These are phyloP conservation scores for Etheostoma spectabile DNA, from an alignment of 2,113 vertebrate genomes.

Conservation along the genomic window DNA sequence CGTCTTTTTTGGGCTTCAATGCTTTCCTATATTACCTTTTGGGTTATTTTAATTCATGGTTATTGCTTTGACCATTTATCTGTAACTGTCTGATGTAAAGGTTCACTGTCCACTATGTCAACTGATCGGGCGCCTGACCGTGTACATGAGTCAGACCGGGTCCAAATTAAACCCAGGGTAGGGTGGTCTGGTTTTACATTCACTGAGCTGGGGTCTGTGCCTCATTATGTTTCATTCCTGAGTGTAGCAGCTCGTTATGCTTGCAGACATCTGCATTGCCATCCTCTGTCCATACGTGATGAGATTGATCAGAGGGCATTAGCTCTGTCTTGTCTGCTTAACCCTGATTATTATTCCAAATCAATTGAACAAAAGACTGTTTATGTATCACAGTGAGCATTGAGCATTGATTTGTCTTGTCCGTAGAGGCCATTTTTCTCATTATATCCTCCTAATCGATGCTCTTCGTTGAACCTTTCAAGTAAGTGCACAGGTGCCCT, in stretches of 20 bases:
- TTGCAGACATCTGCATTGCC: not conserved
- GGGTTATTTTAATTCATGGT: not conserved
- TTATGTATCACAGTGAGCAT: not conserved
- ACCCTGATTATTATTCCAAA: not conserved
- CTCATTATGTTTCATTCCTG: not conserved
- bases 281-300: not conserved
- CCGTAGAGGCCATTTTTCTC: not conserved
- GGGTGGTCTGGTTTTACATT: not conserved
- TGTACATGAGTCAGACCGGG: not conserved
- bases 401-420: slow-evolving; percentile 7
- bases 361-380: not conserved
- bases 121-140: too few species aligned
- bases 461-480: not conserved
- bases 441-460: not conserved
- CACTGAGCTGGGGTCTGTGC: not conserved
- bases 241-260: not conserved
- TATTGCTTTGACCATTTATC: slow-evolving; percentile 26
- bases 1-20: not conserved
- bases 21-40: not conserved
- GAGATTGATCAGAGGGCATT: slow-evolving; percentile 2
- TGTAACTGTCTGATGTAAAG: not conserved
- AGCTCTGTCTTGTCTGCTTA: not conserved
- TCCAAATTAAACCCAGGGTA: not conserved
- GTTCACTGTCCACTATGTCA: too few species aligned
- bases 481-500: slow-evolving; percentile 45